A percentile compares a stretch with the other conserved stretches of the same genome.
phyloP scores from a whole-genome alignment of 2,888 invertebrate species.

The Andrena bicolor region DNA sequence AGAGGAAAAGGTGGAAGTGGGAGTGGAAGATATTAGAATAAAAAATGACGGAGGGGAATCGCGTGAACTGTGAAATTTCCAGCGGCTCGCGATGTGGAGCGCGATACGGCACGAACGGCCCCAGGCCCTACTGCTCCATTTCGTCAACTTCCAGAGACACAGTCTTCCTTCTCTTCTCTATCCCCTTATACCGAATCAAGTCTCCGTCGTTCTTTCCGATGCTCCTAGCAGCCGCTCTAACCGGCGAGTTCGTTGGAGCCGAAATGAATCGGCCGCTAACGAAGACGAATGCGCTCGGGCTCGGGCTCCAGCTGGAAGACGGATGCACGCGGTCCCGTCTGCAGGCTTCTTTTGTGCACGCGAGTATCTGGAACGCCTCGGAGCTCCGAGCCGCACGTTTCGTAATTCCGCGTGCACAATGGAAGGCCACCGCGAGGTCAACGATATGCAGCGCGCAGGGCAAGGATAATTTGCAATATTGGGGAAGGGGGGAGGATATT shows the following conservation, averaged over 20 bases:
- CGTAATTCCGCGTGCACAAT: conserved; percentile 39
- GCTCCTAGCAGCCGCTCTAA: background rate
- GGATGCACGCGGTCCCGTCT: conserved; percentile 3
- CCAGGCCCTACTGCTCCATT: background rate
- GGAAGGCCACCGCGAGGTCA: conserved; percentile 32
- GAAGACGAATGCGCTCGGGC: conserved; percentile 20
- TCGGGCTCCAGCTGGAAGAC: conserved; percentile 3
- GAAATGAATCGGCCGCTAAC: conserved; percentile 19
- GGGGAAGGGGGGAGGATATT: background rate
- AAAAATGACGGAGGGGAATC: background rate
- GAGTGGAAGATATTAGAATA: background rate
- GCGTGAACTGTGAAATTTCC: conserved; percentile 13
- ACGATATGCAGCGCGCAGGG: conserved; percentile 32
- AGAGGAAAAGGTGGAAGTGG: background rate
- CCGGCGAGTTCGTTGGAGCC: background rate
- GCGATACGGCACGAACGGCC: background rate
- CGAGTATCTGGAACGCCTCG: background rate
- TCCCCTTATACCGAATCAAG: background rate
- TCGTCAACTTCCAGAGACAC: background rate
- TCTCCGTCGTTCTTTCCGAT: background rate
- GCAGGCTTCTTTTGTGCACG: background rate
- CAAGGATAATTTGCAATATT: conserved; percentile 40
- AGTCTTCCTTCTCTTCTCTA: background rate
- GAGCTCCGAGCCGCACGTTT: conserved; percentile 36
- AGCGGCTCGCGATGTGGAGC: background rate